A percentile compares a stretch with the other conserved stretches of the same genome.
Evolutionary conservation across 2,113 vertebrate genomes (phyloP).

Genomic region (Pongo pygmaeus): DNA sequence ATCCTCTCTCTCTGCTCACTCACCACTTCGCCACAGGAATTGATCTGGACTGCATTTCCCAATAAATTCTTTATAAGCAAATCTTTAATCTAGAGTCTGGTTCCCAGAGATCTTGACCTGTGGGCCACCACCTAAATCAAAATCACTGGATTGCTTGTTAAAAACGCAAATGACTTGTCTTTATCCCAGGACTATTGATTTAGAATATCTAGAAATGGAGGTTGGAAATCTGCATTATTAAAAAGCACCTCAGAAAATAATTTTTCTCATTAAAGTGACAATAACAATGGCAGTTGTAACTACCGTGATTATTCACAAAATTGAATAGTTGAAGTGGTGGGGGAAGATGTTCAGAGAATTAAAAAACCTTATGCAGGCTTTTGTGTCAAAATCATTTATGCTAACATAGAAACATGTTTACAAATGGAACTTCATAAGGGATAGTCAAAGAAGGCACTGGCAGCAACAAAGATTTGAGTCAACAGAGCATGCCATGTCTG

Average conservation of each 20-base stretch:
- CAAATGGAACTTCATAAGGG: neutral
- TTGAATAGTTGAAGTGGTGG: neutral
- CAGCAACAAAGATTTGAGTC: neutral
- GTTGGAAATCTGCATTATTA: neutral
- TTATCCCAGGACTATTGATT: neutral
- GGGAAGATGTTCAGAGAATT: neutral
- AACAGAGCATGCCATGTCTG: neutral
- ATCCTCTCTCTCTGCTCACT: neutral
- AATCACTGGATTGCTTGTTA: neutral
- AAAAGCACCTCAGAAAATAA: neutral
- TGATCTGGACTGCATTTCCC: neutral
- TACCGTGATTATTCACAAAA: constrained; percentile 31
- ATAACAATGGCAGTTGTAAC: constrained; percentile 1
- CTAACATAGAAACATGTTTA: neutral
- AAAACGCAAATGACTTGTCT: neutral
- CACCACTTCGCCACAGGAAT: rapidly evolving
- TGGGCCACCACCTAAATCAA: neutral
- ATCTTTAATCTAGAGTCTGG: neutral
- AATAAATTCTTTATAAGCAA: neutral
- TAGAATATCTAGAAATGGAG: neutral
- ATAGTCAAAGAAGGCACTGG: neutral
- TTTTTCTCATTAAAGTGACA: constrained; percentile 27
- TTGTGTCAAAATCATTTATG: constrained; percentile 44
- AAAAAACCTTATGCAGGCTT: neutral
- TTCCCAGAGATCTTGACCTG: neutral